Evolutionary conservation across 2,888 invertebrate species (phyloP), one percentile per base, ranked within the genome.

Genomic region (Candidula unifasciata): DNA sequence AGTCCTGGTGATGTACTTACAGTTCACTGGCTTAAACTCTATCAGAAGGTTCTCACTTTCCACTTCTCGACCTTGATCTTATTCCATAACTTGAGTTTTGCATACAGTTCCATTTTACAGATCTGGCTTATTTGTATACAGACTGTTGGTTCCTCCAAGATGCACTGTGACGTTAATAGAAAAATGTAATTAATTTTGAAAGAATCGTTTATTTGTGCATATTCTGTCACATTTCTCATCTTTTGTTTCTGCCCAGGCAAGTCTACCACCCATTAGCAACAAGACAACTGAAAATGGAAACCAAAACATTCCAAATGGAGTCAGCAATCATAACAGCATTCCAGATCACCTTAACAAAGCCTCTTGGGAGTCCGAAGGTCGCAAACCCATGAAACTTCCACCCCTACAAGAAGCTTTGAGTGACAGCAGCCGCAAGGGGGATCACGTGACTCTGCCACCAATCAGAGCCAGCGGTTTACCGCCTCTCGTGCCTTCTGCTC

Each of bases 381-480:
- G 35, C 52, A 54, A 35, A 35, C 13, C 27, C n/a, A 33, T 24
- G 18, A 13, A 57, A 1, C 71, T 81, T 33, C 73, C 71, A n/a
- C 80, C 71, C 0, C 35, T 81, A 2, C 54, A 60, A 24, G 10
- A 24, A 57, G 71, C 80, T n/a, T 27, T 81, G 21, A 44, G 35
- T 57, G 80, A n/a, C 27, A 69, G 68, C 16, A n/a, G 33, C 44
- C 16, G 35, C 24, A 24, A 2, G 18, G 30, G 37, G 8, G 57
- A 57, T 24, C 21, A 73, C 57, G 35, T 33, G 21, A 80, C 60
- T 60, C 71, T 81, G 16, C 80, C 80, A 54, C 80, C 80, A 24
- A n/a, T 81, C 3, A 54, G 80, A n/a, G 80, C 71, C 3, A 57
- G 71, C 2, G 73, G 80, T 35, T n/a, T 81, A n/a, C 80, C 80